phyloP scores from a whole-genome alignment of 2,797 vertebrate species.

The Cossypha polioptera region DNA sequence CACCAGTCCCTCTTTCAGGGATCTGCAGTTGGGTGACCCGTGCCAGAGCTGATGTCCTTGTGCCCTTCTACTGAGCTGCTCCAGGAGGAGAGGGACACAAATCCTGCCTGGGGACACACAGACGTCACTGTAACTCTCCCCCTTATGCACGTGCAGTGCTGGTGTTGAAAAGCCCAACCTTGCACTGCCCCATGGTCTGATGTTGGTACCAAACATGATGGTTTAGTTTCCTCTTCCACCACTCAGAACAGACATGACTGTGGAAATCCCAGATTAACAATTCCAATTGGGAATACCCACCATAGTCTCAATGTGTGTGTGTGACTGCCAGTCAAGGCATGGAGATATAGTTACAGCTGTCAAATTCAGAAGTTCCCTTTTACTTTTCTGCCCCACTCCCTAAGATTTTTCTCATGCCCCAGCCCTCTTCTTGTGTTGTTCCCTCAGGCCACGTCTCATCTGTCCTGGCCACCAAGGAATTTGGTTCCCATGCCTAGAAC shows the following conservation, averaged over 20 bases:
- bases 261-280: background rate
- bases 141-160: background rate
- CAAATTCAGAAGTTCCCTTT: background rate
- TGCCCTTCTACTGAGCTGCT: background rate
- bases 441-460: background rate
- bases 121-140: accelerated
- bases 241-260: background rate
- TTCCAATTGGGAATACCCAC: background rate
- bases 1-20: background rate
- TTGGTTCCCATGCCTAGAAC: background rate
- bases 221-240: background rate
- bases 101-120: background rate
- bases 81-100: background rate
- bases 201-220: accelerated
- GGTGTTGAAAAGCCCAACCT: background rate
- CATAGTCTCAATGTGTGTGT: accelerated
- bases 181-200: accelerated
- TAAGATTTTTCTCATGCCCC: background rate
- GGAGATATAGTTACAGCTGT: background rate
- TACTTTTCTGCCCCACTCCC: background rate
- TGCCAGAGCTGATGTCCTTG: background rate
- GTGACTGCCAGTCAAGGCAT: background rate
- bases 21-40: accelerated
- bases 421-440: background rate
- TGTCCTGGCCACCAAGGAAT: background rate